Percentiles rank a stretch among this genome's conserved stretches.
Evolutionary conservation across 2,113 vertebrate genomes (phyloP).

Genomic region (Cyprinodon tularosa): DNA sequence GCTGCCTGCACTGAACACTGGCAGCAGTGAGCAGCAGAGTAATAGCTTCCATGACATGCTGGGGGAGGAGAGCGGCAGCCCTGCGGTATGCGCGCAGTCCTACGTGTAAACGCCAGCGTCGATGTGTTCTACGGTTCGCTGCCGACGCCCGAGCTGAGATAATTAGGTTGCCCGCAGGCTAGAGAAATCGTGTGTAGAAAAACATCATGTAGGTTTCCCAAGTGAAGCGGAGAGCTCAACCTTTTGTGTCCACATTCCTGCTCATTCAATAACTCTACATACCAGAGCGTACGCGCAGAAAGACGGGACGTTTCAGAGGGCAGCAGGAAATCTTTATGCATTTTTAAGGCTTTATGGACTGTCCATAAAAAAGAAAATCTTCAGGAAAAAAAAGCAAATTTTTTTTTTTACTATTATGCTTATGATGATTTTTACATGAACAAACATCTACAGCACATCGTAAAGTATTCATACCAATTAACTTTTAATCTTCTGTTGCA

Average conservation of each 20-base stretch:
- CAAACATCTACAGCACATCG: neutral
- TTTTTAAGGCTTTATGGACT: constrained; percentile 28
- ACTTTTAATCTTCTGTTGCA: neutral
- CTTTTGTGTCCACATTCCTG: constrained; percentile 75
- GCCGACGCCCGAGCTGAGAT: constrained; percentile 68
- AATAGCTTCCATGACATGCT: constrained; percentile 66
- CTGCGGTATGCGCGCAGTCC: constrained; percentile 33
- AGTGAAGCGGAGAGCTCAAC: constrained; percentile 71
- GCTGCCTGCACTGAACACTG: constrained; percentile 19
- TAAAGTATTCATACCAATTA: neutral
- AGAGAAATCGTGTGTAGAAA: constrained; percentile 76
- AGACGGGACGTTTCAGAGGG: constrained; percentile 59
- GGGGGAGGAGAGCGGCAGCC: constrained; percentile 50
- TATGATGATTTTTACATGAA: neutral
- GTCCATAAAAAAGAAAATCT: constrained; percentile 1
- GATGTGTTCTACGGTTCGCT: constrained; percentile 51
- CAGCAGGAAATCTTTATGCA: constrained; percentile 47
- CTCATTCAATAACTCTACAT: constrained; percentile 67
- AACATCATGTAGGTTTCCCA: constrained; percentile 77
- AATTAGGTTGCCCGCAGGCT: constrained; percentile 73
- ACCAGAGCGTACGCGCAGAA: constrained; percentile 46
- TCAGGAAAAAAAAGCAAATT: neutral
- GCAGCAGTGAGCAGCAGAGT: constrained; percentile 43
- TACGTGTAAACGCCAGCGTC: constrained; percentile 41
- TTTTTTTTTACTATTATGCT: neutral